phyloP scores from a whole-genome alignment of 2,797 vertebrate genomes.

The Alfaro cultratus region DNA sequence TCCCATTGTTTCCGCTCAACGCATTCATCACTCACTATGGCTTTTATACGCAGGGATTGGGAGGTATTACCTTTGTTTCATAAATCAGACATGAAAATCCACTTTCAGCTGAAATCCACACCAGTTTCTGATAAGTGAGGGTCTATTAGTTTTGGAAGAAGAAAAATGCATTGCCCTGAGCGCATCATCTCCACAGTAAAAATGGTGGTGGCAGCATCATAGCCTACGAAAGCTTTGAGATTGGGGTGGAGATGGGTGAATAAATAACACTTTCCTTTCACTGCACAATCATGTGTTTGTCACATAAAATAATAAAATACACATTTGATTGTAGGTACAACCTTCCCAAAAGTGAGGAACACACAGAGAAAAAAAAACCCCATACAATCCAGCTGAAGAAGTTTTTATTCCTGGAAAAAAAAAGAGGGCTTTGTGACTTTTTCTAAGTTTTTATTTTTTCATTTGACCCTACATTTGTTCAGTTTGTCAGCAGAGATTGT shows the following conservation, averaged over 20 bases:
- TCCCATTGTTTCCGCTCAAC: background rate
- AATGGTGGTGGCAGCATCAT: background rate
- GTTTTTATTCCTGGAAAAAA: background rate
- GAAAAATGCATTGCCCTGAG: background rate
- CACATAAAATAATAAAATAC: background rate
- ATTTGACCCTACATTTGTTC: conserved; percentile 63
- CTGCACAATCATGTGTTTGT: background rate
- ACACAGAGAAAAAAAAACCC: background rate
- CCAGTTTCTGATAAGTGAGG: background rate
- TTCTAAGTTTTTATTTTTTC: conserved; percentile 19
- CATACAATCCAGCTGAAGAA: conserved; percentile 1
- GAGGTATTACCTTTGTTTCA: background rate
- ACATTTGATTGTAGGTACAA: background rate
- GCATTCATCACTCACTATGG: background rate
- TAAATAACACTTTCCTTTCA: background rate
- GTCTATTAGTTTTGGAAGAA: background rate
- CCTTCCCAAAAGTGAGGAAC: background rate
- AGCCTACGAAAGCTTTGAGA: background rate
- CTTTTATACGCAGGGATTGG: background rate
- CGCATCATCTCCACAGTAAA: background rate
- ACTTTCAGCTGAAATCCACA: background rate
- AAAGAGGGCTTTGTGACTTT: conserved; percentile 45
- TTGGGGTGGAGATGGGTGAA: background rate
- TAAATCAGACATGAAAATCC: background rate
- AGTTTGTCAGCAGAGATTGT: conserved; percentile 57